Evolutionary conservation across 2,888 invertebrate species (phyloP).

Genomic region (Eristalis arbustorum): DNA sequence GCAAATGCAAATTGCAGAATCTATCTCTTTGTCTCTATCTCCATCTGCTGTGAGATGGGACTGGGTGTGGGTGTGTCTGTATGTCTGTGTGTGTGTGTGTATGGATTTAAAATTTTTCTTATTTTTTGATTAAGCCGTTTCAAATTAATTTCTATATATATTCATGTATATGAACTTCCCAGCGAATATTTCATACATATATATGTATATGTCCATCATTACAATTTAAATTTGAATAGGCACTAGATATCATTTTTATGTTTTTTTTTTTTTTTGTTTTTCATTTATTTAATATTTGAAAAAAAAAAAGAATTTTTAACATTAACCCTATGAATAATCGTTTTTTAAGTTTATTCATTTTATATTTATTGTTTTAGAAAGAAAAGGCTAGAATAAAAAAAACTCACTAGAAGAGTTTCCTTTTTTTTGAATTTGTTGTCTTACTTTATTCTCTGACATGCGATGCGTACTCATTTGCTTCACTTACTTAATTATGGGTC

Average conservation of each 20-base stretch:
- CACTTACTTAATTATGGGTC: no score
- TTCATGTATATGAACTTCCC: slow-evolving; percentile 17
- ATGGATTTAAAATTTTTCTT: not conserved
- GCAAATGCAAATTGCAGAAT: not conserved
- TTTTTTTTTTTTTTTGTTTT: slow-evolving; percentile 7
- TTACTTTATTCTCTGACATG: not conserved
- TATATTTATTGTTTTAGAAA: not conserved
- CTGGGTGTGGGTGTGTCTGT: not conserved
- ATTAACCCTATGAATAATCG: not conserved
- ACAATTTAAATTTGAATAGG: slow-evolving; percentile 66
- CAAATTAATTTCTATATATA: slow-evolving; percentile 13
- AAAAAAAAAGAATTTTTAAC: not conserved
- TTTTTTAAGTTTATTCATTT: not conserved
- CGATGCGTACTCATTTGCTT: no score
- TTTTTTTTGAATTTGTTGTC: slow-evolving; percentile 14
- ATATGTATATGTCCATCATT: slow-evolving; percentile 21
- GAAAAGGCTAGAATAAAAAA: not conserved
- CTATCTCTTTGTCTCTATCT: not conserved
- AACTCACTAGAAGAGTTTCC: not conserved
- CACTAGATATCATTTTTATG: slow-evolving; percentile 63
- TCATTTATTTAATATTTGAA: not conserved
- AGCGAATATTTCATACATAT: slow-evolving; percentile 1
- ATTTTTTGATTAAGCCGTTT: slow-evolving; percentile 28
- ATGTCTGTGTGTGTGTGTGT: not conserved
- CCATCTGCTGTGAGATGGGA: not conserved